These are phyloP conservation scores for Thalassaphorura encarpata DNA, from an alignment of 1,140 invertebrate species.

Conservation along the genomic window DNA sequence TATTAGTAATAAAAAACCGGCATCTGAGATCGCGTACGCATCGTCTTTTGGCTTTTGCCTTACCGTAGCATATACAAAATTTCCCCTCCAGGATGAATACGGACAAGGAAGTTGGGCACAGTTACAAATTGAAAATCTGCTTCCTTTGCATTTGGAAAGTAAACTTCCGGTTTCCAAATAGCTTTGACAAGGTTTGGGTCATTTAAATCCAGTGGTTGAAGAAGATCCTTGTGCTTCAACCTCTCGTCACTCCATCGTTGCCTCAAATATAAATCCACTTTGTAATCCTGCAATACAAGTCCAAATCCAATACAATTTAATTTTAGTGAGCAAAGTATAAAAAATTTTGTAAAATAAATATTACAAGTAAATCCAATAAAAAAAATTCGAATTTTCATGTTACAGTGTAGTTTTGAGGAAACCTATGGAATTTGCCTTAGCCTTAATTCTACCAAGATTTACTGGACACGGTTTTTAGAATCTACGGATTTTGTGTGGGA, in stretches of 20 bases:
- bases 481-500: too few species aligned
- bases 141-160: slow-evolving; percentile 56
- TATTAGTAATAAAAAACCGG: too few species aligned
- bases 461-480: too few species aligned
- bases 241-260: slow-evolving; percentile 48
- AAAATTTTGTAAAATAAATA: not conserved
- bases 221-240: slow-evolving; percentile 42
- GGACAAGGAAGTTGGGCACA: slow-evolving; percentile 55
- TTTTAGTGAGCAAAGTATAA: not conserved
- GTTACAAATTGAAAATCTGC: slow-evolving; percentile 56
- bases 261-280: slow-evolving; percentile 40
- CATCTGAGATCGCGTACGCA: too few species aligned
- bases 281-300: slow-evolving; percentile 25
- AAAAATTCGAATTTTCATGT: not conserved
- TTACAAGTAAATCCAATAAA: not conserved
- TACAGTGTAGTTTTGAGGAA: not conserved
- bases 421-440: not conserved
- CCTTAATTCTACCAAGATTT: too few species aligned
- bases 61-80: slow-evolving; percentile 55
- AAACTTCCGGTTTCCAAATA: slow-evolving; percentile 58
- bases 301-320: too few species aligned
- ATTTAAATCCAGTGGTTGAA: slow-evolving; percentile 45
- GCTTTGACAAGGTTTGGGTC: slow-evolving; percentile 47
- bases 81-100: slow-evolving; percentile 49
- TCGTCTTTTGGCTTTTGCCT: too few species aligned